These are phyloP conservation scores for Phyto melanocephala DNA, from an alignment of 2,888 invertebrate genomes.

Conservation along the genomic window DNA sequence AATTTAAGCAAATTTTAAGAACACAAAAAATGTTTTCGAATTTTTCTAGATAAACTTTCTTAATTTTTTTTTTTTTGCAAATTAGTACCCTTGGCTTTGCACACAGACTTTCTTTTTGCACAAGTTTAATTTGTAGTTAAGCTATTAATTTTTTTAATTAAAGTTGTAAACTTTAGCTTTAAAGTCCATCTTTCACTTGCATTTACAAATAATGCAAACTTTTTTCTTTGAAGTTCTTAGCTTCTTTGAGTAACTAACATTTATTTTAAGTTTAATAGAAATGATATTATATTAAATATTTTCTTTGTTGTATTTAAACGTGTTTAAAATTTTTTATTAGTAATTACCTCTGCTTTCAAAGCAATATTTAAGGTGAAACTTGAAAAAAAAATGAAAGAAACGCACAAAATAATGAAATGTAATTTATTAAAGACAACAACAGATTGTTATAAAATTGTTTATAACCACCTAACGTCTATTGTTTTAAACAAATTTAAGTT, in stretches of 20 bases:
- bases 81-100: too few species aligned
- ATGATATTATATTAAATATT: neutral
- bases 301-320: neutral
- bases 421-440: neutral
- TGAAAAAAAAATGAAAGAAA: neutral
- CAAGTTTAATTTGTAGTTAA: neutral
- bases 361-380: neutral
- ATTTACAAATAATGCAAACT: too few species aligned
- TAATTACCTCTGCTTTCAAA: neutral
- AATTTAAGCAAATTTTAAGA: too few species aligned
- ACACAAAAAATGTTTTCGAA: too few species aligned
- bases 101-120: too few species aligned
- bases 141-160: neutral
- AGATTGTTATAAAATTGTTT: neutral
- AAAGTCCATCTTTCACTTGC: too few species aligned
- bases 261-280: neutral
- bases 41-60: too few species aligned
- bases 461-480: neutral
- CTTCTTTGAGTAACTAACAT: neutral
- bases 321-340: constrained; percentile 41
- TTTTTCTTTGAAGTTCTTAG: neutral
- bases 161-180: neutral
- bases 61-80: too few species aligned
- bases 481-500: neutral
- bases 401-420: constrained; percentile 3